A percentile compares a stretch with the other conserved stretches of the same genome.
Conservation (phyloP, 2,888 invertebrate species). For the Chorisops tibialis region DNA sequence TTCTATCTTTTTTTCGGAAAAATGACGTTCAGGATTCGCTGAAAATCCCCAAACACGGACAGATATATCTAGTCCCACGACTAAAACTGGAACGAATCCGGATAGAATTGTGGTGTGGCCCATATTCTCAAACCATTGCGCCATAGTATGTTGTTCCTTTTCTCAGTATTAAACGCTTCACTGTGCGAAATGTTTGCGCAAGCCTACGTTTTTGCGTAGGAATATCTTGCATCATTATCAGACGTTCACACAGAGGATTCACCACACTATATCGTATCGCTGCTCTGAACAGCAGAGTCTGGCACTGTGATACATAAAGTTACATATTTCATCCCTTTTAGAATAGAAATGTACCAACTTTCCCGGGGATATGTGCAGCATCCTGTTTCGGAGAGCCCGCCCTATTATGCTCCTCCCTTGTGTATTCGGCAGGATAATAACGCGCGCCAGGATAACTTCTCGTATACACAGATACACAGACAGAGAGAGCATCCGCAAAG, state of each 20-base stretch:
- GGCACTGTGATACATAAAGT: slow-evolving; percentile 19
- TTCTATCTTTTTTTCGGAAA: slow-evolving; percentile 13
- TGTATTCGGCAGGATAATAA: slow-evolving; percentile 22
- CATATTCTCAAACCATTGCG: too few relatives aligned
- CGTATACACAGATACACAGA: slow-evolving; percentile 15
- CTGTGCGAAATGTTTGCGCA: slow-evolving; percentile 29
- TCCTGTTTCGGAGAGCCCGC: slow-evolving; percentile 35
- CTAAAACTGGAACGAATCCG: slow-evolving; percentile 24
- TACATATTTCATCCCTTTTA: slow-evolving; percentile 11
- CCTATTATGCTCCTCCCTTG: slow-evolving; percentile 37
- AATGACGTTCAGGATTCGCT: slow-evolving; percentile 24
- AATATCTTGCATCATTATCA: slow-evolving; percentile 9
- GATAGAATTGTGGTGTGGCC: slow-evolving; percentile 25
- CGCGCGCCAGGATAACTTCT: slow-evolving; percentile 17
- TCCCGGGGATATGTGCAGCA: slow-evolving; percentile 20
- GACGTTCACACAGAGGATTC: slow-evolving; percentile 23
- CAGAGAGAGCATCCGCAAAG: slow-evolving; percentile 7
- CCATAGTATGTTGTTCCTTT: too few relatives aligned
- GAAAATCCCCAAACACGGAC: slow-evolving; percentile 33
- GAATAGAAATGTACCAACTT: not conserved
- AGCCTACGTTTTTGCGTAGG: slow-evolving; percentile 13
- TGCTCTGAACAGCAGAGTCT: too few relatives aligned
- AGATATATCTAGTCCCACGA: slow-evolving; percentile 34
- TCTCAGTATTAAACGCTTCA: not conserved
- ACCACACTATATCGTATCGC: slow-evolving; percentile 2